Conservation (phyloP, 2,797 vertebrate genomes). For the Hippocampus kuda region DNA sequence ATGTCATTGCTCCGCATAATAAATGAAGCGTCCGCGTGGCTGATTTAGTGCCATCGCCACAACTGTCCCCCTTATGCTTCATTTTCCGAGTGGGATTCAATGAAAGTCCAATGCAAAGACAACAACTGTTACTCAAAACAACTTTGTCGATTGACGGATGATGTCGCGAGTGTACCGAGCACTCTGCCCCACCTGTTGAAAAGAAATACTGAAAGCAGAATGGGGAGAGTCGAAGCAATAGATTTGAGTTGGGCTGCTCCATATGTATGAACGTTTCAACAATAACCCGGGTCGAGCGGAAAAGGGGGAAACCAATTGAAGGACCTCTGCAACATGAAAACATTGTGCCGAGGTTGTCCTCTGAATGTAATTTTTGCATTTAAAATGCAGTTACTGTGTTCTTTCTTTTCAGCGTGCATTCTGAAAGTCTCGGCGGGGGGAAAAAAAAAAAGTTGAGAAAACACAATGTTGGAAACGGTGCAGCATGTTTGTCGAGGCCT, state of each 20-base stretch:
- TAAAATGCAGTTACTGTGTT: constrained; percentile 15
- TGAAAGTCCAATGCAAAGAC: too few species aligned
- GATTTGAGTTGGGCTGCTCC: constrained; percentile 31
- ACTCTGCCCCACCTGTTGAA: constrained; percentile 11
- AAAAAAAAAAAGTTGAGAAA: background rate
- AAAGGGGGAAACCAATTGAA: constrained; percentile 11
- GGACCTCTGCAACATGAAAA: background rate
- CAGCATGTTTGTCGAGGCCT: background rate
- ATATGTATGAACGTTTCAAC: constrained; percentile 18
- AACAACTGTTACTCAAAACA: too few species aligned
- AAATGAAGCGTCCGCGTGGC: too few species aligned
- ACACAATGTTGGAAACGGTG: background rate
- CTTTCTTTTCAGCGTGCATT: constrained; percentile 6
- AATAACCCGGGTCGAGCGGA: constrained; percentile 39
- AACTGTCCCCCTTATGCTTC: too few species aligned
- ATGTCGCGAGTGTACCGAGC: too few species aligned
- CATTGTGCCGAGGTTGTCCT: constrained; percentile 16
- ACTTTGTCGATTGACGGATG: too few species aligned
- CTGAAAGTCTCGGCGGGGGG: background rate
- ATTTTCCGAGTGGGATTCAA: too few species aligned
- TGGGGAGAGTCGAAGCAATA: constrained; percentile 17
- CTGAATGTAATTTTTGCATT: constrained; percentile 25
- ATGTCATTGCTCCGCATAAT: too few species aligned
- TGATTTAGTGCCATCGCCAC: too few species aligned
- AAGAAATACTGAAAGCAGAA: constrained; percentile 21